Evolutionary conservation across 2,888 invertebrate species (phyloP).

Genomic region (Mallateleia sp.): DNA sequence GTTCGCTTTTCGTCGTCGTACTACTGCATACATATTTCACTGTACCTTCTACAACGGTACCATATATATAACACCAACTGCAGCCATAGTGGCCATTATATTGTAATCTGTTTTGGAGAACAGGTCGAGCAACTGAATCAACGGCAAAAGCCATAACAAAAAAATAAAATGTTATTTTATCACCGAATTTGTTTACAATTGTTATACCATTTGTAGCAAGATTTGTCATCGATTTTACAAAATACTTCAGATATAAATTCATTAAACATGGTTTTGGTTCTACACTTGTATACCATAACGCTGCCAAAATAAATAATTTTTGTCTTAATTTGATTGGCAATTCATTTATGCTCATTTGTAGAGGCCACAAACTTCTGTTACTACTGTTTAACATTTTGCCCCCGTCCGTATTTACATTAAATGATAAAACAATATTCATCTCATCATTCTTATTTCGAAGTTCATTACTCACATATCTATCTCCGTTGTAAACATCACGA

Average conservation of each 20-base stretch:
- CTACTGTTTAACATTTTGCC: slow-evolving; percentile 44
- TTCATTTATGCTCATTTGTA: slow-evolving; percentile 45
- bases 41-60: slow-evolving; percentile 5
- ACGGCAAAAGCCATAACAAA: slow-evolving; percentile 33
- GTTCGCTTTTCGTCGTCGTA: slow-evolving; percentile 4
- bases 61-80: slow-evolving; percentile 67
- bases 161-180: slow-evolving; percentile 7
- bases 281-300: slow-evolving; percentile 28
- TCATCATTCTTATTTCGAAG: slow-evolving; percentile 18
- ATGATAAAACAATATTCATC: slow-evolving; percentile 13
- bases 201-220: slow-evolving; percentile 26
- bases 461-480: neutral
- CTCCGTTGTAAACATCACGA: neutral
- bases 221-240: slow-evolving; percentile 33
- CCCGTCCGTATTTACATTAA: slow-evolving; percentile 27
- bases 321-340: slow-evolving; percentile 44
- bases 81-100: slow-evolving; percentile 67
- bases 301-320: slow-evolving; percentile 24
- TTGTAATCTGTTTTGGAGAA: slow-evolving; percentile 63
- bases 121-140: slow-evolving; percentile 39
- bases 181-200: neutral
- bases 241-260: slow-evolving; percentile 52
- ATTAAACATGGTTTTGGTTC: slow-evolving; percentile 30
- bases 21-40: slow-evolving; percentile 38
- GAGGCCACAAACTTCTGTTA: slow-evolving; percentile 30